These are phyloP conservation scores for Poicephalus meyeri DNA, from an alignment of 2,113 vertebrate genomes.

Conservation along the genomic window DNA sequence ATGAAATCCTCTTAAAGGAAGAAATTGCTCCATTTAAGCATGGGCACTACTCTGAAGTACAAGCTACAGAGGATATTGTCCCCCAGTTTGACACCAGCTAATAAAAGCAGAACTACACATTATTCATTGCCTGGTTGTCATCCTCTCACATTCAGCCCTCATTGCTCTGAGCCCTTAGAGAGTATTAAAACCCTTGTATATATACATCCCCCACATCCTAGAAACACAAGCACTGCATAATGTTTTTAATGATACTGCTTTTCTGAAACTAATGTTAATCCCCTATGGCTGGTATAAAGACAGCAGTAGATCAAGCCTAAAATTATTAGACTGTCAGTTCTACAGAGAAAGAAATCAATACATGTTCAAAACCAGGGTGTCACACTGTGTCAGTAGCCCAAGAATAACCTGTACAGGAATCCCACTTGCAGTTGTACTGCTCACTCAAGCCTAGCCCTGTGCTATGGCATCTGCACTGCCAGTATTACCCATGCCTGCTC, in stretches of 20 bases:
- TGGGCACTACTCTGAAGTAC: neutral
- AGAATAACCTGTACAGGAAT: neutral
- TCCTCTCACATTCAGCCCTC: neutral
- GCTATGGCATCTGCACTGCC: too few species aligned
- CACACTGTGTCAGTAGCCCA: neutral
- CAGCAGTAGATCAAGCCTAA: neutral
- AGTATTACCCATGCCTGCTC: neutral
- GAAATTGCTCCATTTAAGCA: neutral
- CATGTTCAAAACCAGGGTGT: neutral
- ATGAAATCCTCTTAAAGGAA: neutral
- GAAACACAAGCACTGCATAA: neutral
- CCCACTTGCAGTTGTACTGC: neutral
- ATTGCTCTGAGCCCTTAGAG: neutral
- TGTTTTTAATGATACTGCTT: neutral
- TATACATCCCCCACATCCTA: neutral
- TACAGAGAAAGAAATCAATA: neutral
- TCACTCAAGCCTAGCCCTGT: neutral
- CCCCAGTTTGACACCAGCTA: too few species aligned
- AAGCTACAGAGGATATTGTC: fast-evolving
- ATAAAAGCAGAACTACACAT: neutral
- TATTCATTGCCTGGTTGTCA: neutral
- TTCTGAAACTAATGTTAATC: neutral
- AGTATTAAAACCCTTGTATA: neutral
- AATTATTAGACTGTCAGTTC: neutral
- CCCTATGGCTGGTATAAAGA: neutral